A percentile compares a stretch with the other conserved stretches of the same genome.
These are phyloP conservation scores for Arnoldichthys spilopterus DNA, from an alignment of 2,797 vertebrate species.

Conservation along the genomic window DNA sequence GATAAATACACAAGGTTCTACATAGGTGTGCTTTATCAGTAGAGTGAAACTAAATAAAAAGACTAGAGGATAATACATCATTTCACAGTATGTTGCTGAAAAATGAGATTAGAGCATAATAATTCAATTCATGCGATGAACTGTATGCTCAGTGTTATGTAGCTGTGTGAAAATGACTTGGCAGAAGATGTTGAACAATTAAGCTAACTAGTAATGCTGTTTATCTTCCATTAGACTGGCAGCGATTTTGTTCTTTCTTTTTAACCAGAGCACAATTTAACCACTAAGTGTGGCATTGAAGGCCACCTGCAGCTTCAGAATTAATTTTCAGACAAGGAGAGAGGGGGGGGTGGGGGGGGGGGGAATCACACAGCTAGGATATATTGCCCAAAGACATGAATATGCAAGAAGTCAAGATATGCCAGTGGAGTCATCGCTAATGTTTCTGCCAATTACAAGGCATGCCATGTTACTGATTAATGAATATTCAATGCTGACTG, in stretches of 20 bases:
- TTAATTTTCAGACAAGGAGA: conserved; percentile 73
- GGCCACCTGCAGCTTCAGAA: conserved; percentile 84
- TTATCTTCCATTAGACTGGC: conserved; percentile 75
- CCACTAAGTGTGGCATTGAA: conserved; percentile 80
- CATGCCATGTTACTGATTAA: conserved; percentile 87
- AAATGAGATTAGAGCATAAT: background rate
- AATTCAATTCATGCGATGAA: background rate
- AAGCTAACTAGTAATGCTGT: conserved; percentile 61
- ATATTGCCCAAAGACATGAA: conserved; percentile 83
- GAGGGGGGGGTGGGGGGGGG: conserved; percentile 13
- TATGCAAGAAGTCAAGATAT: conserved; percentile 81
- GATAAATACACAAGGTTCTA: background rate
- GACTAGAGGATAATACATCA: background rate
- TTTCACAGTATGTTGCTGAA: background rate
- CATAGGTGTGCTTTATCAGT: background rate
- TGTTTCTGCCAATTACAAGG: conserved; percentile 89
- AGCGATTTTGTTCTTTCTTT: conserved; percentile 78
- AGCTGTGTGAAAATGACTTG: conserved; percentile 28
- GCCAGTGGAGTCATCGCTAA: conserved; percentile 85
- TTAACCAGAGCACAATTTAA: conserved; percentile 74
- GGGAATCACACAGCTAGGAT: conserved; percentile 70
- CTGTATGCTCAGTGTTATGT: background rate
- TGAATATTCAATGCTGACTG: conserved; percentile 84
- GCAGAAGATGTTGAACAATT: conserved; percentile 67
- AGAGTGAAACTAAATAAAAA: background rate